phyloP scores from a whole-genome alignment of 2,888 invertebrate species.

The Chironomus riparius region DNA sequence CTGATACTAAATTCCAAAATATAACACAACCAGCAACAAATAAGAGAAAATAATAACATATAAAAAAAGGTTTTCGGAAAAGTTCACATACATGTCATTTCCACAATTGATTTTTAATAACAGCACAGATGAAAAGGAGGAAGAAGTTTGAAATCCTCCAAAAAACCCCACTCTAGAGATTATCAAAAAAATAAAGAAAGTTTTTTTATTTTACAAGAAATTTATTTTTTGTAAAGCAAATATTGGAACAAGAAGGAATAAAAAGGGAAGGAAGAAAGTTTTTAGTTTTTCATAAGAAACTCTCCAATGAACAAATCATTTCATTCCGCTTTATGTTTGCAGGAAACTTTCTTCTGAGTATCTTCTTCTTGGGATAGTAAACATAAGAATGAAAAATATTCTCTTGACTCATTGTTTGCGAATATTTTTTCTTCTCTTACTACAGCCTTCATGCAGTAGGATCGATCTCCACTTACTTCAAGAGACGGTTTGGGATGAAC shows the following conservation, averaged over 20 bases:
- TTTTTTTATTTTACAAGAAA: not conserved
- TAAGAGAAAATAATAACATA: not conserved
- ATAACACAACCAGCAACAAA: not conserved
- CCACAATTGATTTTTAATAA: constrained; percentile 21
- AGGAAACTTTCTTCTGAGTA: not conserved
- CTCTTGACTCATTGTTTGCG: not conserved
- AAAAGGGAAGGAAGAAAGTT: not conserved
- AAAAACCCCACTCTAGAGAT: not conserved
- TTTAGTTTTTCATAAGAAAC: not conserved
- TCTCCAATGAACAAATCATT: constrained; percentile 21
- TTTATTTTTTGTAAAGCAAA: not conserved
- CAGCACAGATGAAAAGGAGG: not conserved
- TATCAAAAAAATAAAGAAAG: not conserved
- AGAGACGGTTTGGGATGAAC: too few species aligned
- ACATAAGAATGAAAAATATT: not conserved
- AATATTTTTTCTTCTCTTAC: not conserved
- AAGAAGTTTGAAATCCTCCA: not conserved
- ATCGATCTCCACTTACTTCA: too few species aligned
- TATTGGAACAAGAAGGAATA: not conserved
- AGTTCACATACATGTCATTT: not conserved
- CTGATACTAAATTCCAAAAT: too few species aligned
- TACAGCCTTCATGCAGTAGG: too few species aligned
- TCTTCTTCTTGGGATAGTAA: not conserved
- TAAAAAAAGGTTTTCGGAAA: not conserved
- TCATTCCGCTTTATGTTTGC: constrained; percentile 9